Conservation (phyloP, 2,797 vertebrate species). For the Mus minutoides region DNA sequence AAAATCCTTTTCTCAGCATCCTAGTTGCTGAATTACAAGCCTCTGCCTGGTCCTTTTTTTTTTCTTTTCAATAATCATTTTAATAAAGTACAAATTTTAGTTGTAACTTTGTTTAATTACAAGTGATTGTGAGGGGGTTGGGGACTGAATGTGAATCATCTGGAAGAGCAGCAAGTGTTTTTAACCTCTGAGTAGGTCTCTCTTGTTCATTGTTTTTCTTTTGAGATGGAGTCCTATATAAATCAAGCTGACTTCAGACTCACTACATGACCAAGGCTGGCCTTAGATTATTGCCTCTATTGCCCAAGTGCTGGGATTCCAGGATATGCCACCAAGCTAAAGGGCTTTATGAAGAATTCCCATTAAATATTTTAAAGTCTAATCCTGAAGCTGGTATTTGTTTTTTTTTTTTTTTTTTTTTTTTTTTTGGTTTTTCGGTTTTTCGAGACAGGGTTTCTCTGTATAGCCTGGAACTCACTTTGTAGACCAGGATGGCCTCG, state of each 20-base stretch:
- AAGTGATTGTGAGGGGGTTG: background rate
- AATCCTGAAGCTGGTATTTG: slow-evolving; percentile 94
- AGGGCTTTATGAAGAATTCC: slow-evolving; percentile 92
- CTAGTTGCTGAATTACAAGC: background rate
- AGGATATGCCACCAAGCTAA: slow-evolving; percentile 78
- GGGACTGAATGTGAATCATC: background rate
- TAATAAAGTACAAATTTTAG: slow-evolving; percentile 15
- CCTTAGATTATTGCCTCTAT: background rate
- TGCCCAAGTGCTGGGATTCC: background rate
- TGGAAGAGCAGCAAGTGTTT: background rate
- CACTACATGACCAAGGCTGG: background rate
- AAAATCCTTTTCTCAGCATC: background rate
- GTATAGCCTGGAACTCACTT: too few relatives aligned
- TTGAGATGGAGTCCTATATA: background rate
- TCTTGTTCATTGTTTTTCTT: background rate
- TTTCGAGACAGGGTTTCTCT: too few relatives aligned
- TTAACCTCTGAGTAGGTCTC: background rate
- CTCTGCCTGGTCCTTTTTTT: background rate
- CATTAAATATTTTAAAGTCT: slow-evolving; percentile 92
- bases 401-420: too few relatives aligned
- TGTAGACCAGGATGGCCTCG: too few relatives aligned
- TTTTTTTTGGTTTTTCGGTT: too few relatives aligned
- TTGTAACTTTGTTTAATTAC: background rate
- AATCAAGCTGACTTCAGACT: background rate
- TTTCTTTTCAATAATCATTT: slow-evolving; percentile 1